Evolutionary conservation across 53 echinoderm and acorn worm species (phyloP).

Genomic region (Glandiceps talaboti): DNA sequence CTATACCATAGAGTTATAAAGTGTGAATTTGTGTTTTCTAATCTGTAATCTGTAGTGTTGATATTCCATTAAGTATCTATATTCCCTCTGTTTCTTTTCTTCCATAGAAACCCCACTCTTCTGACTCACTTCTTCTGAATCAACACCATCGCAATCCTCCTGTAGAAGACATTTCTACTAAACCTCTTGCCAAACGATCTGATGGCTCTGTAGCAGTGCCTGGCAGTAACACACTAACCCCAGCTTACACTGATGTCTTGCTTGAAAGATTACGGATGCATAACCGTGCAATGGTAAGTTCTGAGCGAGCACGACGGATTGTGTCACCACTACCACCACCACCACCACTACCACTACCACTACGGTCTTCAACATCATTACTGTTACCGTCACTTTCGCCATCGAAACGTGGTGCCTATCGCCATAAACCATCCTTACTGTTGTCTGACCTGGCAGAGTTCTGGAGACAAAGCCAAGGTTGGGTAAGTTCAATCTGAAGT

Average conservation of each 20-base stretch:
- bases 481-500: background rate
- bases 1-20: no score
- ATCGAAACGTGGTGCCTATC: background rate
- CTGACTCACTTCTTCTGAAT: background rate
- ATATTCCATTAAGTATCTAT: background rate
- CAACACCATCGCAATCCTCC: background rate
- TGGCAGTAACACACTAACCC: background rate
- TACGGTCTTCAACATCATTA: background rate
- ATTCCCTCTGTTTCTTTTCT: background rate
- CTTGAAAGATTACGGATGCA: background rate
- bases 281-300: background rate
- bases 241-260: background rate
- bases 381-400: background rate
- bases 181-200: background rate
- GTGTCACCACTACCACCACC: background rate
- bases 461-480: background rate
- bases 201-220: background rate
- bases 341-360: background rate
- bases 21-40: no score
- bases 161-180: background rate
- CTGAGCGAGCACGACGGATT: background rate
- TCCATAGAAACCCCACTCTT: background rate
- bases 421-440: no score
- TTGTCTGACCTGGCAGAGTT: background rate
- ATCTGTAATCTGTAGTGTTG: no score